phyloP scores from a whole-genome alignment of 2,113 vertebrate species.

The Anser brachyrhynchus region DNA sequence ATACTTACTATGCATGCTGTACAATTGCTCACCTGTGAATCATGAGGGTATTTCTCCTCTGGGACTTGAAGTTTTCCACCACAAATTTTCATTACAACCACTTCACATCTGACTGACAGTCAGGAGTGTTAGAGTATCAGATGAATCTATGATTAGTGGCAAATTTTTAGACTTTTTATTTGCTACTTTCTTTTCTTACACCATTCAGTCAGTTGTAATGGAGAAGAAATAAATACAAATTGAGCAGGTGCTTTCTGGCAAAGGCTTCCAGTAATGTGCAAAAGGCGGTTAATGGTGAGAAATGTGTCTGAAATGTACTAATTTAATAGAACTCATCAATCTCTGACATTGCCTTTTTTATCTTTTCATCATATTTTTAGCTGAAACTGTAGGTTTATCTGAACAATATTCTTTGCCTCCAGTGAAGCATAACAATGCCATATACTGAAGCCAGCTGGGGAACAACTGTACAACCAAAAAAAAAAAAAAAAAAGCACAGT shows the following conservation, averaged over 20 bases:
- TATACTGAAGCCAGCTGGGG: not conserved
- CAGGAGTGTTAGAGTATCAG: not conserved
- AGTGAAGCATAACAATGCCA: not conserved
- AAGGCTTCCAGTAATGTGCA: not conserved
- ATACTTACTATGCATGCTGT: not conserved
- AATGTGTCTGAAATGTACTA: not conserved
- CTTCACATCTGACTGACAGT: not conserved
- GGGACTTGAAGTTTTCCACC: not conserved
- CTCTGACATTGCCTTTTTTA: not conserved
- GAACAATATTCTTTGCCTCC: not conserved
- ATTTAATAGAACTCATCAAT: not conserved
- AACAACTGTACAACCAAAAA: not conserved
- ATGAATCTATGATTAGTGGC: not conserved
- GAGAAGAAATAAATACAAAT: not conserved
- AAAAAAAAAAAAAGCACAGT: not conserved
- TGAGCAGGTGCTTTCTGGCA: accelerated
- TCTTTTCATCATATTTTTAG: not conserved
- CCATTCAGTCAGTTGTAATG: not conserved
- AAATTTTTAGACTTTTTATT: not conserved
- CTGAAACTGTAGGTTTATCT: not conserved
- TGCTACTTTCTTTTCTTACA: not conserved
- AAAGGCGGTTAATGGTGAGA: not conserved
- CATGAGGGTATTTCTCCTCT: not conserved
- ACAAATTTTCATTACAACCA: not conserved
- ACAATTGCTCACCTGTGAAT: not conserved